Evolutionary conservation across 2,797 vertebrate species (phyloP), one percentile per base, ranked within the genome.

Genomic region (Ctenopoma kingsleyae): DNA sequence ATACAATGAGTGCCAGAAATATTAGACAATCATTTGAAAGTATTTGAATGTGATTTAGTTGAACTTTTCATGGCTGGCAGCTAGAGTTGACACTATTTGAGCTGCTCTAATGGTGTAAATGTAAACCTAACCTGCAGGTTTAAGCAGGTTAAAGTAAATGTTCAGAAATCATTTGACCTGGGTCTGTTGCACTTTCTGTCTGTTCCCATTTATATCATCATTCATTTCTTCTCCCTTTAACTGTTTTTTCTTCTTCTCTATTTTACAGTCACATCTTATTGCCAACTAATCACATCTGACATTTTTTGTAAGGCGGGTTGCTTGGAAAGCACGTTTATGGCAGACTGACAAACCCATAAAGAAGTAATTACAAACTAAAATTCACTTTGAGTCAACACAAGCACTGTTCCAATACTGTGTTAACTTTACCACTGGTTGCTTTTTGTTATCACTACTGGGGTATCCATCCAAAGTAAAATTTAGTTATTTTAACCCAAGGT

Each of bases 21-120:
- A 89, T 89, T 89, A 87, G 76, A 83, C 76, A 82, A 85, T 86
- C 67, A 83, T 78, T 82, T 74, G 54, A 83, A 80, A 80, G 75
- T 76, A 84, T 86, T 74, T 71, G 44, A 81, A 69, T 74, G 82
- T 82, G 67, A 76, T 72, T 85, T 84, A 82, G 81, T 83, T 86
- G 80, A 83, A 86, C 83, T 76, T 80, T 78, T 69, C 76, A 52
- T 47, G 56, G 67, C 69, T 76, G 87, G 75, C 71, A 78, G 72
- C 71, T 73, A 73, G 56, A 77, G 71, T 71, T 81, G 67, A 81
- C 78, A 77, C 64, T 53, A 63, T 80, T 84, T 74, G 55, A 69
- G 72, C 68, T 66, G 62, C 77, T 76, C 83, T 57, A 80, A 77
- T 68, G 46, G 63, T 54, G 50, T 68, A 81, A 83, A 44, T 77